Base-by-base conservation (phyloP, 2,113 vertebrate species). In the Anarrhichthys ocellatus region DNA sequence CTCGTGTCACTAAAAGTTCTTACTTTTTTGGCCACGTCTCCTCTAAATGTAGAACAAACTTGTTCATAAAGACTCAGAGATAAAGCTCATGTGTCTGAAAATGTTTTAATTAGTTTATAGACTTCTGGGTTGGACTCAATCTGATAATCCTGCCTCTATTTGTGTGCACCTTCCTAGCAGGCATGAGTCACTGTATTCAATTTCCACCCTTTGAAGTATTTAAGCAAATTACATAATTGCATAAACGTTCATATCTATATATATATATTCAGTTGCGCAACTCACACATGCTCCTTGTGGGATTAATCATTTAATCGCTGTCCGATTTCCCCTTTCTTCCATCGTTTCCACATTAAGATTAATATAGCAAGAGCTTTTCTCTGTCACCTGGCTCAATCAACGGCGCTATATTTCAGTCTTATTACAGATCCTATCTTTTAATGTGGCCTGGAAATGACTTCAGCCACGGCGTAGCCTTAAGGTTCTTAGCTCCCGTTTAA, bases 371-470 rank as follows among this genome's bases (percentile, higher is more conserved):
- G 76, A 75, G 80, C 72, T 70, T 62, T 22, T 67, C 64, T 82
- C 83, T 69, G 84, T 85, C 86, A 90, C 87, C 81, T 88, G 82
- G n/a, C 82, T 72, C 83, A 83, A 85, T 90, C 82, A 85, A 20
- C 77, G 27, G 9, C 68, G 84, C 81, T 61, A 74, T 58, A 68
- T 77, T 87, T 80, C 86, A 76, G 61, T 73, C 80, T 87, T 86
- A 93, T 91, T 93, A 87, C 86, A 84, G 92, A 94, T 93, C 59
- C 80, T 93, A 94, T 95, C 91, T 91, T 92, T 93, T 93, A 93
- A 93, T 91, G 73, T 56, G 79, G 68, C 78, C 81, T 84, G 72
- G 68, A 83, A 88, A 85, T 83, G 73, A 90, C 85, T 88, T 73
- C 70, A 79, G 77, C 76, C 76, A 61, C 42, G 1, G 80, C n/a